A percentile compares a stretch with the other conserved stretches of the same genome.
Evolutionary conservation across 2,888 invertebrate genomes (phyloP).

Genomic region (Pyrgus malvae): DNA sequence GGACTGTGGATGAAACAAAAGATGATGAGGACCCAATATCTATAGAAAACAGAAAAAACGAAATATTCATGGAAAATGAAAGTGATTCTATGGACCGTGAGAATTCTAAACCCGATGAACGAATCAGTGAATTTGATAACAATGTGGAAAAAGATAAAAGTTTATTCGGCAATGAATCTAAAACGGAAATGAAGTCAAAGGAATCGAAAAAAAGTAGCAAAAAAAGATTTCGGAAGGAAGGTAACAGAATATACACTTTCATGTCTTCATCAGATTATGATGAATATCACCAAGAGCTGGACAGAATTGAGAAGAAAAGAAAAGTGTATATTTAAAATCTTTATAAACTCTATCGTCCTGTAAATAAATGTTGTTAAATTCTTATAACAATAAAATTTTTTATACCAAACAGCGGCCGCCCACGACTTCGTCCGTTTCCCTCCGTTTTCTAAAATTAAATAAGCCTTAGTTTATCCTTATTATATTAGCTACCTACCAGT

Average conservation of each 20-base stretch:
- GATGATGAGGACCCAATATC: background rate
- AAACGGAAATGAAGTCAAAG: background rate
- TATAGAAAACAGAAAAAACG: constrained; percentile 3
- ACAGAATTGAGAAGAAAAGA: constrained; percentile 3
- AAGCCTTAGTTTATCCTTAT: too few species aligned
- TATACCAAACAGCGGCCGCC: too few species aligned
- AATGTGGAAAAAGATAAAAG: background rate
- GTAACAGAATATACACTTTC: constrained; percentile 22
- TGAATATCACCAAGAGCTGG: constrained; percentile 28
- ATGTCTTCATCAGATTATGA: constrained; percentile 38
- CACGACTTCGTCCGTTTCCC: too few species aligned
- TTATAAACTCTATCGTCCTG: too few species aligned
- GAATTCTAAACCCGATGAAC: background rate
- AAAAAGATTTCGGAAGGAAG: constrained; percentile 25
- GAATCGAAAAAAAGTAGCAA: background rate
- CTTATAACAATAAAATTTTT: too few species aligned
- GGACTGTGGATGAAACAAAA: background rate
- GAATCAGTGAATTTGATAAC: constrained; percentile 8
- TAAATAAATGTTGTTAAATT: too few species aligned
- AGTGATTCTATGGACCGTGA: background rate
- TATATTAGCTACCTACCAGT: too few species aligned
- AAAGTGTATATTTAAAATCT: background rate
- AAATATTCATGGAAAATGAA: background rate
- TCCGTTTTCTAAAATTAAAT: too few species aligned
- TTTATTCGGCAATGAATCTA: constrained; percentile 2